Evolutionary conservation across 2,797 vertebrate genomes (phyloP).

Genomic region (Eutrigla gurnardus): DNA sequence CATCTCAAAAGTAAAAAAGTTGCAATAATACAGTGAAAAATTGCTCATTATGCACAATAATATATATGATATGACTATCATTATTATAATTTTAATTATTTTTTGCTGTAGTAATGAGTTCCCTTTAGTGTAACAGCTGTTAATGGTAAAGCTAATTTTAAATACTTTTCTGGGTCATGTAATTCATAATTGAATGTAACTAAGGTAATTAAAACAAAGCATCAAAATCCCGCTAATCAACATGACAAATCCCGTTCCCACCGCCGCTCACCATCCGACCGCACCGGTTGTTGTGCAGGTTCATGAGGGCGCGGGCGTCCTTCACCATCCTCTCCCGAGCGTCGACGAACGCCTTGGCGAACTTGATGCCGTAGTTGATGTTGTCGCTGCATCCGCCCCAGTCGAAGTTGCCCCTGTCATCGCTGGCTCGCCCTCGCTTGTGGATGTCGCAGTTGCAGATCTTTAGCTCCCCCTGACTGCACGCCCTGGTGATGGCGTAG

Average conservation of each 20-base stretch:
- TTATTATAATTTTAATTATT: background rate
- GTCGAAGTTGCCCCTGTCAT: slow-evolving; percentile 92
- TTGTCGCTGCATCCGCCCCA: slow-evolving; percentile 99
- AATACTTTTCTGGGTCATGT: too few relatives aligned
- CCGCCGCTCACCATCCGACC: slow-evolving; percentile 93
- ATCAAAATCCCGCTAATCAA: background rate
- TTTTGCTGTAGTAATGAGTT: background rate
- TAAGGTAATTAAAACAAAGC: background rate
- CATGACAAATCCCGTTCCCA: background rate
- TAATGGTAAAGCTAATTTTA: background rate
- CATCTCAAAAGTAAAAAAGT: too few relatives aligned
- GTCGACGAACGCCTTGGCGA: slow-evolving; percentile 95
- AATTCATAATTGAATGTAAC: background rate
- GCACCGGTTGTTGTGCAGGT: slow-evolving; percentile 97
- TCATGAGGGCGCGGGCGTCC: slow-evolving; percentile 95
- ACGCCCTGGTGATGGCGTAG: slow-evolving; percentile 94
- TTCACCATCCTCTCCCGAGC: slow-evolving; percentile 95
- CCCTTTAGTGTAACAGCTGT: background rate
- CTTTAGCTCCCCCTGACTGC: slow-evolving; percentile 96
- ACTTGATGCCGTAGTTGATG: slow-evolving; percentile 95
- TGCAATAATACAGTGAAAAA: too few relatives aligned
- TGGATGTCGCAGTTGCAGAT: slow-evolving; percentile 92
- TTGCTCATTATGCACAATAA: background rate
- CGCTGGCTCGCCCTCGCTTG: slow-evolving; percentile 88
- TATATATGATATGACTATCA: background rate